Base-by-base conservation (phyloP, 2,113 vertebrate genomes). In the Sprattus sprattus region DNA sequence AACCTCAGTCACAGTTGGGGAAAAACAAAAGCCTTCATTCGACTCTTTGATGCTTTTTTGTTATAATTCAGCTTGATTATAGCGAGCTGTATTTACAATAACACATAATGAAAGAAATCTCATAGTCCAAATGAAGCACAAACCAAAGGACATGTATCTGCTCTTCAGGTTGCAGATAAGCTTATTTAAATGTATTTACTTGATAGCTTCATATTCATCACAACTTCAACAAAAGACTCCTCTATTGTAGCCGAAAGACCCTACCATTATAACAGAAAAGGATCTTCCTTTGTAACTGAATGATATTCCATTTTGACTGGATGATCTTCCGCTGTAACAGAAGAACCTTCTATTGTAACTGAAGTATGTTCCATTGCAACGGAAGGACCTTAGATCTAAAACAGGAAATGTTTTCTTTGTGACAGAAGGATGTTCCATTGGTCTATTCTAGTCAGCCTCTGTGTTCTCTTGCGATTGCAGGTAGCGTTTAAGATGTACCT, bases 401-500 rank as follows among this genome's bases (percentile, higher is more conserved):
- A 47, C 46, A 47, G 46, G 4, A 47, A 1, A 5, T 8, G 3
- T 10, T 47, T 10, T 47, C 46, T 5, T 47, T 47, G 46, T 47
- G 46, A 47, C 46, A 47, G 4, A 10, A 47, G 46, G 46, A 47
- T 47, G 46, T 47, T 47, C 46, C 46, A 47, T 10, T 47, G 46
- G 39, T 39, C 39, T 39, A 1, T 2, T 39, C 39, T 39, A 39
- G 39, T 39, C 39, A 39, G 39, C 54, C 4, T 81, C 81, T 46
- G 45, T 44, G 80, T 9, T 82, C 9, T 87, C 4, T 84, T 57
- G 47, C 22, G 46, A 25, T 16, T 15, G 91, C 92, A 99, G 98
- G 96, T 98, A 85, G 98, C 97, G 0, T 99, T 99, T 91, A 99
- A 99, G 93, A 99, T 98, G 97, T 99, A 99, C 91, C 93, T 99